These are phyloP conservation scores for Diabrotica undecimpunctata DNA, from an alignment of 1,140 invertebrate species.

Conservation along the genomic window DNA sequence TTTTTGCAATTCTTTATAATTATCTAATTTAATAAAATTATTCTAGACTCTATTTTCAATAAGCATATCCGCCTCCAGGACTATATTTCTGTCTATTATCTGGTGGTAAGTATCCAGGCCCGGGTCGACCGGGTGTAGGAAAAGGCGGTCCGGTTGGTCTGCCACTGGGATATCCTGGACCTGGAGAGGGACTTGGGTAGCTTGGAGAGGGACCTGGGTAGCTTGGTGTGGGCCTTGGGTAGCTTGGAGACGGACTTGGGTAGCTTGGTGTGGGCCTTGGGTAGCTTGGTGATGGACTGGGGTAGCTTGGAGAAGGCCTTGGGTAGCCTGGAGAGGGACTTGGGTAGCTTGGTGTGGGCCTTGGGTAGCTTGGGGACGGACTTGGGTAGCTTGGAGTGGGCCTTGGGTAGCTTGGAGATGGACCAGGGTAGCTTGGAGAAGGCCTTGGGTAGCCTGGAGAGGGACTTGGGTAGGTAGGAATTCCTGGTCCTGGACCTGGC, in stretches of 20 bases:
- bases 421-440: not conserved
- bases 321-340: slow-evolving; percentile 9
- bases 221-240: not conserved
- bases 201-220: slow-evolving; percentile 7
- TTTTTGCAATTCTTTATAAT: too few relatives aligned
- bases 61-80: slow-evolving; percentile 54
- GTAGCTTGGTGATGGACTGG: slow-evolving; percentile 1
- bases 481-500: slow-evolving; percentile 20
- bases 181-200: slow-evolving; percentile 3
- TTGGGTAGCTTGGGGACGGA: not conserved
- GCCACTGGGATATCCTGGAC: slow-evolving; percentile 22
- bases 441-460: slow-evolving; percentile 2
- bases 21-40: too few relatives aligned
- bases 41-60: slow-evolving; percentile 39
- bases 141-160: slow-evolving; percentile 42
- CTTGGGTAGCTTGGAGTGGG: slow-evolving; percentile 1
- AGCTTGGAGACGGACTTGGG: not conserved
- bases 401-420: slow-evolving; percentile 4
- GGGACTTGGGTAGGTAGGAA: not conserved
- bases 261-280: not conserved
- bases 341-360: slow-evolving; percentile 9
- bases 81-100: slow-evolving; percentile 34
- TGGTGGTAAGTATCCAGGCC: slow-evolving; percentile 20
- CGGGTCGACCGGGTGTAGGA: slow-evolving; percentile 28
- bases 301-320: not conserved